phyloP scores from a whole-genome alignment of 1,140 invertebrate genomes.

The Triops longicaudatus region DNA sequence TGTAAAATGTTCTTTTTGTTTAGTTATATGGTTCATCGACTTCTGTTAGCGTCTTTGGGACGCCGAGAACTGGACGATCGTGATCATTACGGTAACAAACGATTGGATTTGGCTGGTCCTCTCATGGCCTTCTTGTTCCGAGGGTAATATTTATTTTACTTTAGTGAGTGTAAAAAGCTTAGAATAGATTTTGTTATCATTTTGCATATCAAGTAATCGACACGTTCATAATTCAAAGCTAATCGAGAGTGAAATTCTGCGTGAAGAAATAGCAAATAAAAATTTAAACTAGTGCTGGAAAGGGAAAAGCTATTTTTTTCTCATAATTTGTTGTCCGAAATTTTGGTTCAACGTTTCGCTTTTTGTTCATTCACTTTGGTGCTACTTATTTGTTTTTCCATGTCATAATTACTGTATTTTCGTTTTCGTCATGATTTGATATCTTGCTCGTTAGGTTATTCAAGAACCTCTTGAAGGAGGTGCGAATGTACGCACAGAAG shows the following conservation, averaged over 20 bases:
- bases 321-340: too few species aligned
- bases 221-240: too few species aligned
- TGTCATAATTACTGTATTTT: too few species aligned
- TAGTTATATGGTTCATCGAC: slow-evolving; percentile 94
- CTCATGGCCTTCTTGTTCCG: slow-evolving; percentile 90
- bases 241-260: too few species aligned
- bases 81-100: slow-evolving; percentile 99
- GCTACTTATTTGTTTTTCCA: too few species aligned
- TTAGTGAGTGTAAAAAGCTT: neutral
- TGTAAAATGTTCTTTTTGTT: slow-evolving; percentile 31
- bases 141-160: slow-evolving; percentile 45
- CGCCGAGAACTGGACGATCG: slow-evolving; percentile 92
- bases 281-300: too few species aligned
- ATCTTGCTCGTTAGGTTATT: slow-evolving; percentile 51
- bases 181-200: neutral
- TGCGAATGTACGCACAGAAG: slow-evolving; percentile 95
- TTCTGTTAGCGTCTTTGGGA: slow-evolving; percentile 87
- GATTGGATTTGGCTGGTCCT: slow-evolving; percentile 93
- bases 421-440: slow-evolving; percentile 16
- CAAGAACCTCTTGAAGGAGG: slow-evolving; percentile 89
- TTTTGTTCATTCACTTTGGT: too few species aligned
- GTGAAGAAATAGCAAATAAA: too few species aligned
- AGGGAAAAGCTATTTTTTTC: too few species aligned
- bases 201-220: neutral
- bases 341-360: too few species aligned